Evolutionary conservation across 2,888 invertebrate species (phyloP).

Genomic region (Noctua pronuba): DNA sequence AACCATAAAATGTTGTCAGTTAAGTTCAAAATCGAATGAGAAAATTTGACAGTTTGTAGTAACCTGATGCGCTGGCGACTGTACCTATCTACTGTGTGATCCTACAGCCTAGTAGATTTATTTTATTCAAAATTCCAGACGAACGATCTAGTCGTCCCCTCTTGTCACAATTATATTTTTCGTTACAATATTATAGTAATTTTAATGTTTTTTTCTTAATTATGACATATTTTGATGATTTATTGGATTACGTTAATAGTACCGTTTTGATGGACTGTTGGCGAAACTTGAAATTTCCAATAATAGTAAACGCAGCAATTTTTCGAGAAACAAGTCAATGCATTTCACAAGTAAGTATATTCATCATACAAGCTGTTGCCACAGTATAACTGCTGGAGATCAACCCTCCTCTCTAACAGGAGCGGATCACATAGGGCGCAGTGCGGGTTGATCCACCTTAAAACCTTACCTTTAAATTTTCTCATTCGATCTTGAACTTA

Average conservation of each 20-base stretch:
- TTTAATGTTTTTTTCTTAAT: conserved; percentile 82
- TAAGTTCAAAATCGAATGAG: too few relatives aligned
- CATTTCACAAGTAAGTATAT: conserved; percentile 77
- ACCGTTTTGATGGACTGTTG: conserved; percentile 65
- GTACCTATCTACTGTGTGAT: background rate
- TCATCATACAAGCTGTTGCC: background rate
- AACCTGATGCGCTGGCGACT: too few relatives aligned
- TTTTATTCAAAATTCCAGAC: conserved; percentile 74
- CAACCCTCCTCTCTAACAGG: background rate
- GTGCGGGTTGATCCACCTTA: background rate
- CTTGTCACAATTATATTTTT: conserved; percentile 72
- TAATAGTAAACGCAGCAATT: conserved; percentile 76
- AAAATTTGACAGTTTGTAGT: too few relatives aligned
- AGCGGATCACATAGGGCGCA: background rate
- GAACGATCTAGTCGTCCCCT: conserved; percentile 79
- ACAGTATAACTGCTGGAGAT: background rate
- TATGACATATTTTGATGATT: conserved; percentile 85
- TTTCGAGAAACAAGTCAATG: conserved; percentile 79
- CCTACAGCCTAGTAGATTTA: conserved; percentile 78
- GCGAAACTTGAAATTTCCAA: conserved; percentile 72
- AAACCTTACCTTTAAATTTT: too few relatives aligned
- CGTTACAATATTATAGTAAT: conserved; percentile 69
- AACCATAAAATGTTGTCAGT: too few relatives aligned
- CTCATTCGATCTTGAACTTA: too few relatives aligned
- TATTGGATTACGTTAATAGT: conserved; percentile 73